A percentile compares a stretch with the other conserved stretches of the same genome.
Evolutionary conservation across 2,797 vertebrate genomes (phyloP).

Genomic region (Gallinago nigripennis): DNA sequence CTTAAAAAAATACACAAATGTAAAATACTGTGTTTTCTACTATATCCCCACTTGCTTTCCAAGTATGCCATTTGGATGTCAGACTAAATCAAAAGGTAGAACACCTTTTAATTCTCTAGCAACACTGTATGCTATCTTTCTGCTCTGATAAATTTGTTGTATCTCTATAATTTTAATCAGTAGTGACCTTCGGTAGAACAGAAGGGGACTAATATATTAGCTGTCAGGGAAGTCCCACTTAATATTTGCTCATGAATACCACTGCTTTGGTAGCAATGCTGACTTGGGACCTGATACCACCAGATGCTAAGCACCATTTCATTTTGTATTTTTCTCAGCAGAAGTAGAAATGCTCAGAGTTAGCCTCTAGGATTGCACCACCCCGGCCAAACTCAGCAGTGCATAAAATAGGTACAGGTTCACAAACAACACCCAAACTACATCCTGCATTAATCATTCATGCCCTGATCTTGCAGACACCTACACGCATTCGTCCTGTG

Average conservation of each 20-base stretch:
- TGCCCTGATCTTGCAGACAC: neutral
- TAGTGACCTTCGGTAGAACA: neutral
- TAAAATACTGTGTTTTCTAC: constrained; percentile 66
- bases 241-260: neutral
- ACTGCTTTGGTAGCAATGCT: neutral
- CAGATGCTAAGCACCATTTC: neutral
- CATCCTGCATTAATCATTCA: neutral
- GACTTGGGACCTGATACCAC: neutral
- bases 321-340: neutral
- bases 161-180: neutral
- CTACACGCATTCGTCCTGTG: neutral
- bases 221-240: neutral
- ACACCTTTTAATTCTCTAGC: neutral
- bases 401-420: neutral
- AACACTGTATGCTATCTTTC: neutral
- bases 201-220: neutral
- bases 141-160: neutral
- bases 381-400: neutral
- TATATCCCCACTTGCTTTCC: constrained; percentile 53
- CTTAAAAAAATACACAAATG: constrained; percentile 79
- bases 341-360: neutral
- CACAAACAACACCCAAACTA: neutral
- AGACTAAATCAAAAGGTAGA: neutral
- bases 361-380: neutral
- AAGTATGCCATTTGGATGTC: neutral